A percentile compares a stretch with the other conserved stretches of the same genome.
phyloP scores from a whole-genome alignment of 2,113 vertebrate genomes.

The Sarotherodon lohbergeri region DNA sequence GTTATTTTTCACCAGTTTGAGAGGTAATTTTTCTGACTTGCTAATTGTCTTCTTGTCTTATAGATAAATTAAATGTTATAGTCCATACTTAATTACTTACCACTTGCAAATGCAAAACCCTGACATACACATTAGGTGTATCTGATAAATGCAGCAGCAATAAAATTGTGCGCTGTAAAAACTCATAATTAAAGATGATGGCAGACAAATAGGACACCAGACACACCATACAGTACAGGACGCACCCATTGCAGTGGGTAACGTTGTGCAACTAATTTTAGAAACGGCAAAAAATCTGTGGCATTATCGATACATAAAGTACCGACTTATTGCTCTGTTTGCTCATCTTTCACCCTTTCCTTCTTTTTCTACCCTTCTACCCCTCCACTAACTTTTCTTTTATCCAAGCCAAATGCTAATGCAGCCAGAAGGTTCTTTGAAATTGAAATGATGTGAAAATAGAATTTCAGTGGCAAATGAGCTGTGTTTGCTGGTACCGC shows the following conservation, averaged over 20 bases:
- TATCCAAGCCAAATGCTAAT: conserved; percentile 61
- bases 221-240: neutral
- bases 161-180: neutral
- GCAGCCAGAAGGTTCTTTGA: conserved; percentile 60
- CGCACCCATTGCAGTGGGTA: neutral
- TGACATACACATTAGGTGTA: neutral
- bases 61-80: neutral
- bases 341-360: neutral
- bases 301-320: neutral
- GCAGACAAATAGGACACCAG: neutral
- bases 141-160: neutral
- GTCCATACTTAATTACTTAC: neutral
- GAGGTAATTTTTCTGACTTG: neutral
- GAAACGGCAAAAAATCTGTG: neutral
- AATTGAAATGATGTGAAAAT: conserved; percentile 73
- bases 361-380: neutral
- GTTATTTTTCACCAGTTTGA: neutral
- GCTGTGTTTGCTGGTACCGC: conserved; percentile 57
- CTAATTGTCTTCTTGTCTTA: neutral
- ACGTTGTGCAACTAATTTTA: neutral
- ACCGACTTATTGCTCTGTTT: neutral
- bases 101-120: neutral
- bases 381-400: conserved; percentile 41
- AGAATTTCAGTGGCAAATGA: conserved; percentile 64
- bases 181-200: neutral